phyloP scores from a whole-genome alignment of 2,888 invertebrate genomes.

The Linnaemya tessellans region DNA sequence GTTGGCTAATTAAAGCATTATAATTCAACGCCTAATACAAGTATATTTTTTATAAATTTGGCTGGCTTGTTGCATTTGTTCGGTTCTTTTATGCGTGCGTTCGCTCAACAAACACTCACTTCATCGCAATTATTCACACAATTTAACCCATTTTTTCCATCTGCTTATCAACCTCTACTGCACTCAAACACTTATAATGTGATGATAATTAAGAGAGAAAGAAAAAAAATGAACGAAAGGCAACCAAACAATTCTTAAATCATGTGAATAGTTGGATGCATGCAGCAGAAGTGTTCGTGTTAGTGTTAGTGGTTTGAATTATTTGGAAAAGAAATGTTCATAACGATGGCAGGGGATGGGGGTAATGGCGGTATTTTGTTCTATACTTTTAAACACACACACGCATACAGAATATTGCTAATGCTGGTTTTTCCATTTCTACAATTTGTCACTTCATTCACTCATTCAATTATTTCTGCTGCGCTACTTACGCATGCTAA shows the following conservation, averaged over 20 bases:
- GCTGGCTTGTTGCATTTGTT: slow-evolving; percentile 1
- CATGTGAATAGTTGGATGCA: slow-evolving; percentile 1
- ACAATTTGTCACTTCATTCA: slow-evolving; percentile 62
- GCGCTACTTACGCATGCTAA: slow-evolving; percentile 13
- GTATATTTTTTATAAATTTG: background rate
- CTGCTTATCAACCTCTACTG: slow-evolving; percentile 26
- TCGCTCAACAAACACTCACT: slow-evolving; percentile 33
- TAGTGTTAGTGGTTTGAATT: slow-evolving; percentile 13
- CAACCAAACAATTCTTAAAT: slow-evolving; percentile 22
- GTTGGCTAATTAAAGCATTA: background rate
- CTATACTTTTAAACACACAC: background rate
- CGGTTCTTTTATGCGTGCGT: slow-evolving; percentile 21
- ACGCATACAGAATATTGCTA: background rate
- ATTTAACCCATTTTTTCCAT: slow-evolving; percentile 68
- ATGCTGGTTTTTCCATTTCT: slow-evolving; percentile 27
- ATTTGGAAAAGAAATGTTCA: background rate
- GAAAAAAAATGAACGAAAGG: background rate
- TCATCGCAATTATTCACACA: slow-evolving; percentile 66
- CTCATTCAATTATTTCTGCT: slow-evolving; percentile 14
- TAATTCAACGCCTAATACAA: background rate
- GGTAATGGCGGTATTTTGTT: slow-evolving; percentile 34
- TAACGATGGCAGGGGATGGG: slow-evolving; percentile 7
- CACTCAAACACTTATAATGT: slow-evolving; percentile 50
- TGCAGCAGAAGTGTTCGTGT: slow-evolving; percentile 7
- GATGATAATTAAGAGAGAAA: slow-evolving; percentile 50